phyloP scores from a whole-genome alignment of 2,888 invertebrate species.

The Andrena bucephala region DNA sequence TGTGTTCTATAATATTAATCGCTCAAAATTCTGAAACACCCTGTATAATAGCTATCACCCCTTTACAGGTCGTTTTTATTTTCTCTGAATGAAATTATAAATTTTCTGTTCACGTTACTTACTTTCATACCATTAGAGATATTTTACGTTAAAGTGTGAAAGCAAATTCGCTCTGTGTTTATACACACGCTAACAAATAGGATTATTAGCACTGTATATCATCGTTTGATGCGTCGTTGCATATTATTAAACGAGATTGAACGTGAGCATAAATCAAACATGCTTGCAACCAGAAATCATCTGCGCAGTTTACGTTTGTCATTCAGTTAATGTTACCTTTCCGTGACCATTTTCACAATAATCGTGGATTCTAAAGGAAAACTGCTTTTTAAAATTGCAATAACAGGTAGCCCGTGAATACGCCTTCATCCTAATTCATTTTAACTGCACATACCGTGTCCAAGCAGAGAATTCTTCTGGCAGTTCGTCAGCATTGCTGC shows the following conservation, averaged over 20 bases:
- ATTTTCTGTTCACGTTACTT: no score
- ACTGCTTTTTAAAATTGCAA: neutral
- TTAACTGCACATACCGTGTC: neutral
- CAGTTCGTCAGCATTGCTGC: no score
- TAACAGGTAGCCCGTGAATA: neutral
- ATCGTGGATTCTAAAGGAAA: neutral
- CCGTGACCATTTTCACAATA: neutral
- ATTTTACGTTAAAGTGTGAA: neutral
- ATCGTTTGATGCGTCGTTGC: neutral
- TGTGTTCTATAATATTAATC: no score
- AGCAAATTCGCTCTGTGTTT: slow-evolving; percentile 30
- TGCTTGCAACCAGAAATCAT: slow-evolving; percentile 53
- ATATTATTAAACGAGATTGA: slow-evolving; percentile 6
- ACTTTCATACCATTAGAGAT: neutral
- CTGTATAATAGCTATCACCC: no score
- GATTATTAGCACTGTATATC: neutral
- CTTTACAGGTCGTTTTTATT: no score
- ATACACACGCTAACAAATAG: slow-evolving; percentile 1
- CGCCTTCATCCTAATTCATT: neutral
- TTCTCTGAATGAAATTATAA: no score
- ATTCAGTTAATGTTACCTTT: no score
- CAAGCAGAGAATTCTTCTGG: neutral
- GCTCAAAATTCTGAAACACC: no score
- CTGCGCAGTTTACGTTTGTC: slow-evolving; percentile 9
- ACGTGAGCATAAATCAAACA: slow-evolving; percentile 7